Conservation (phyloP, 2,113 vertebrate genomes). For the Taurulus bubalis region DNA sequence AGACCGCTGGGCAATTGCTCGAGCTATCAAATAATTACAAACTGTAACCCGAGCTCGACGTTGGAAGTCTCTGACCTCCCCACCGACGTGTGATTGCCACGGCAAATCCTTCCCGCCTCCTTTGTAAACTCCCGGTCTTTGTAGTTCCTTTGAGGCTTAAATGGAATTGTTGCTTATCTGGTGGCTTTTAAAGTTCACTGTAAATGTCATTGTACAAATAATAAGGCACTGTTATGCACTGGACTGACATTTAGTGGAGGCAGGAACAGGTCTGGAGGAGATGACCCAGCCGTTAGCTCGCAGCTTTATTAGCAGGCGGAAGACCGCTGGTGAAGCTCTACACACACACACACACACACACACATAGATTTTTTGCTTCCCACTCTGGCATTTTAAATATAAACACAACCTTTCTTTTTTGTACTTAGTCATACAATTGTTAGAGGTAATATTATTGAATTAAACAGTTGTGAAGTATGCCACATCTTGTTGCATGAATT, state of each 20-base stretch:
- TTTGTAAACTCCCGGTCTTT: constrained; percentile 70
- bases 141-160: constrained; percentile 73
- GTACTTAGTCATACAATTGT: background rate
- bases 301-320: constrained; percentile 68
- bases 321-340: background rate
- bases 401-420: constrained; percentile 45
- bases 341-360: constrained; percentile 1
- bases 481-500: background rate
- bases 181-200: constrained; percentile 84
- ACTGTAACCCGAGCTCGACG: constrained; percentile 16
- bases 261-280: constrained; percentile 62
- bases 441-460: constrained; percentile 18
- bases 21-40: constrained; percentile 27
- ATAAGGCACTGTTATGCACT: constrained; percentile 77
- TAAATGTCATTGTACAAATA: constrained; percentile 86
- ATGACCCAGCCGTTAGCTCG: constrained; percentile 65
- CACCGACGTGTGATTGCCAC: constrained; percentile 33
- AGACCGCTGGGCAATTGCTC: background rate
- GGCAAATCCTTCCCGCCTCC: constrained; percentile 43
- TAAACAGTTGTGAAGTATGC: background rate
- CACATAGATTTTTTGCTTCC: constrained; percentile 1
- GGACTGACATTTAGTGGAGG: constrained; percentile 82
- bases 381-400: constrained; percentile 39
- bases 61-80: constrained; percentile 34
- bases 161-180: constrained; percentile 79